These are phyloP conservation scores for Muscicapa adusta DNA, from an alignment of 2,113 vertebrate genomes.

Conservation along the genomic window DNA sequence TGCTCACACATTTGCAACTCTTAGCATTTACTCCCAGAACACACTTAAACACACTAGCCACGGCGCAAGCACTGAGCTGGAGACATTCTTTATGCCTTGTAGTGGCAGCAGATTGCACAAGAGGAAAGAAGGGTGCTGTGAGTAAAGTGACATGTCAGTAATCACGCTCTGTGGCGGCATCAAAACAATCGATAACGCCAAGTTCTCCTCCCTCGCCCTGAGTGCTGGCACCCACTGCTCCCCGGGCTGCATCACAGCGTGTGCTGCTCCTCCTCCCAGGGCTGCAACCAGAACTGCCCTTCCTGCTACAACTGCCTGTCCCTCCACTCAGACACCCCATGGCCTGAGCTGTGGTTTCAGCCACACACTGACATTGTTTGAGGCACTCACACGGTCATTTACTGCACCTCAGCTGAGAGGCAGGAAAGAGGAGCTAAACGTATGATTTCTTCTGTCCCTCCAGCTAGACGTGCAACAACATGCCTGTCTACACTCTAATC, in stretches of 20 bases:
- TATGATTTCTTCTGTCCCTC: conserved; percentile 46
- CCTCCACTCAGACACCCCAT: neutral
- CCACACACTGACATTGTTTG: neutral
- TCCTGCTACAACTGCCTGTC: neutral
- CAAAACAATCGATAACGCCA: neutral
- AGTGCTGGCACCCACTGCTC: neutral
- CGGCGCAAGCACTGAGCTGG: neutral
- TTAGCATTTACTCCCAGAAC: neutral
- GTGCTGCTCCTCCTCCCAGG: neutral
- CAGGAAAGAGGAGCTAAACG: conserved; percentile 15
- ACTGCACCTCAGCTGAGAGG: conserved; percentile 21
- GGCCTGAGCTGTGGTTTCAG: neutral
- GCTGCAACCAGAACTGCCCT: neutral
- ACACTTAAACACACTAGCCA: neutral
- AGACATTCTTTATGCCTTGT: neutral
- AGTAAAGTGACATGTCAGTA: neutral
- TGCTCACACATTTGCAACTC: neutral
- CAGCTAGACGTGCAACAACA: conserved; percentile 44
- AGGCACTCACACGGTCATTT: neutral
- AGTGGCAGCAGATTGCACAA: neutral
- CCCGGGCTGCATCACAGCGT: neutral
- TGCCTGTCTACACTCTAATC: conserved; percentile 36
- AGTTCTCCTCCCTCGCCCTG: neutral
- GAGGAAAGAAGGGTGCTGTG: neutral
- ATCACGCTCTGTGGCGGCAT: neutral